Evolutionary conservation across 1,140 invertebrate species (phyloP).

Genomic region (Pectinophora gossypiella): DNA sequence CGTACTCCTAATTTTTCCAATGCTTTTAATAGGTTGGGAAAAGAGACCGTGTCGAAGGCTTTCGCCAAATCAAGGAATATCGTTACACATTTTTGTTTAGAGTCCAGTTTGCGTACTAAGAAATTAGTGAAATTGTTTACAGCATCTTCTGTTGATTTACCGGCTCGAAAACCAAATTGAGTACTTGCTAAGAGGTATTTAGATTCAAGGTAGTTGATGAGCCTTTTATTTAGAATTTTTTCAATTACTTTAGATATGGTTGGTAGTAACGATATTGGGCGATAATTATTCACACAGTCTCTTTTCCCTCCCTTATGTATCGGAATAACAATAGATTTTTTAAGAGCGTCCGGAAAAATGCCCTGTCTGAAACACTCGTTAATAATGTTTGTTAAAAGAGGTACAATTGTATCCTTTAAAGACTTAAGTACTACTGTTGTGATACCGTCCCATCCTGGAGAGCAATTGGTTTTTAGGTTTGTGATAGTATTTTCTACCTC

Average conservation of each 20-base stretch:
- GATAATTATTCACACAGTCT: constrained; percentile 4
- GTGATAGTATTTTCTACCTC: not conserved
- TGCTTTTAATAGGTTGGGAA: constrained; percentile 17
- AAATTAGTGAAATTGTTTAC: not conserved
- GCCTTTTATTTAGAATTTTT: constrained; percentile 5
- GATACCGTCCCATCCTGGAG: constrained; percentile 3
- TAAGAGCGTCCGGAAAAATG: constrained; percentile 4
- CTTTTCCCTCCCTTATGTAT: constrained; percentile 6
- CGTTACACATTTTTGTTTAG: constrained; percentile 13
- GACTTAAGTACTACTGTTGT: not conserved
- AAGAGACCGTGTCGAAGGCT: constrained; percentile 29
- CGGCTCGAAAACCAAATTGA: constrained; percentile 8
- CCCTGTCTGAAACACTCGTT: not conserved
- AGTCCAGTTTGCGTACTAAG: constrained; percentile 13
- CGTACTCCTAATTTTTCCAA: constrained; percentile 20
- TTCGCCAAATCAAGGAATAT: constrained; percentile 26
- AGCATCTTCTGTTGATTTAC: constrained; percentile 5
- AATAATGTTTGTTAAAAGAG: constrained; percentile 1
- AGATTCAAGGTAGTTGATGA: constrained; percentile 4
- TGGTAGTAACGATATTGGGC: constrained; percentile 12
- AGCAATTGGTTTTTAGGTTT: not conserved
- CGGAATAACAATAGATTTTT: constrained; percentile 3
- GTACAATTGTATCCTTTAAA: not conserved
- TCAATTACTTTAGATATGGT: constrained; percentile 9
- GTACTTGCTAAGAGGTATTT: too few relatives aligned